Evolutionary conservation across 2,797 vertebrate species (phyloP).

Genomic region (Gallirallus australis): DNA sequence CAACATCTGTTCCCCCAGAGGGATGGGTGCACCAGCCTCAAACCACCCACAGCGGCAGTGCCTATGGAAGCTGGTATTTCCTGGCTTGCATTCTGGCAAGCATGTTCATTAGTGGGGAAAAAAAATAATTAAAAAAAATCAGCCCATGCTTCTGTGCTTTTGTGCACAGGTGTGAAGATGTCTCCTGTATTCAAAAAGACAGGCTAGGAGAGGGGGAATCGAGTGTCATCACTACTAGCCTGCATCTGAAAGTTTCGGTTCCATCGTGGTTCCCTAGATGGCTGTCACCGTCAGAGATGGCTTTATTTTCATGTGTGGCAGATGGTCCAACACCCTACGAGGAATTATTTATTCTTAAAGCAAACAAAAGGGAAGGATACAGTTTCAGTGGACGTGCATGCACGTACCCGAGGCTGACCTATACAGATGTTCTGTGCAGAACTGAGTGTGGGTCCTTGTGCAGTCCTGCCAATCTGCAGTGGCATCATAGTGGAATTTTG

Average conservation of each 20-base stretch:
- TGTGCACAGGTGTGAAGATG: neutral
- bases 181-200: neutral
- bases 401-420: neutral
- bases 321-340: neutral
- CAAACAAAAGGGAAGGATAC: neutral
- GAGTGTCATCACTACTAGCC: neutral
- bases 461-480: neutral
- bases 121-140: neutral
- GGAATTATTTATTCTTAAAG: neutral
- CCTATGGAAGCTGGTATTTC: conserved; percentile 60
- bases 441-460: neutral
- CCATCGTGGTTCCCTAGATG: neutral
- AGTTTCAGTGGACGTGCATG: neutral
- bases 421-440: neutral
- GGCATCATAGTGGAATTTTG: neutral
- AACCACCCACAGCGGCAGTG: conserved; percentile 50
- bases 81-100: conserved; percentile 23
- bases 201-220: neutral
- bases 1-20: conserved; percentile 64
- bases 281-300: neutral
- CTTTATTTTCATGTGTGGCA: neutral
- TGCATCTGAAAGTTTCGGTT: neutral
- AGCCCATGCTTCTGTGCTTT: neutral
- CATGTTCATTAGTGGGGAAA: neutral
- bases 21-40: conserved; percentile 33